Base-by-base conservation (phyloP, 2,113 vertebrate genomes). In the Notarius lentiginosus region DNA sequence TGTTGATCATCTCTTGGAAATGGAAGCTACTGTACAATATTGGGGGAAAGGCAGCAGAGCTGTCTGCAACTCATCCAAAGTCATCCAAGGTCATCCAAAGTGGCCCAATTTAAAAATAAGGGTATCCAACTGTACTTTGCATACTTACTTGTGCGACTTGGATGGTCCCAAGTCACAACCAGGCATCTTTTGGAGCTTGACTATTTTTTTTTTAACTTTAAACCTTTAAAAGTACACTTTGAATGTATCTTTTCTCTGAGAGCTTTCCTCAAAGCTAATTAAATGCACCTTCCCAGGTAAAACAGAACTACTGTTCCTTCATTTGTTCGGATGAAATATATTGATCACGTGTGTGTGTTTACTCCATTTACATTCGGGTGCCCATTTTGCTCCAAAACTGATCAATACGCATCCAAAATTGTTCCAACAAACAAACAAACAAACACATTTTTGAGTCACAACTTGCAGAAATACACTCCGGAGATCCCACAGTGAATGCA, bases 331-430 rank as follows among this genome's bases (percentile, higher is more conserved):
- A 55, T 77, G 27, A 55, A 55, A 55, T 55, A 79, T 8, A 30
- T 58, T 9, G 58, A 51, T 51, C 70, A 11, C 18, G 22, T n/a
- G n/a, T 17, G 47, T 53, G 49, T 79, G 75, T 77, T 24, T 77
- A 18, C 68, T 15, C 68, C 0, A 34, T 34, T 49, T 73, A 41
- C 70, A 73, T 73, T 20, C 2, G 34, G 18, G 70, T 56, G 15
- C 27, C 8, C 27, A 58, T 80, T 80, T 60, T 80, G 55, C 27
- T 80, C 77, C 27, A 58, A 79, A 79, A 30, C 55, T 55, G 76
- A 20, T 58, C 77, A 60, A 56, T 58, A 34, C 17, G 27, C 27
- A 22, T 22, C 53, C 55, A 20, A 7, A n/a, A 79, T 79, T 58
- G 76, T 60, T 27, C 18, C 55, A 24, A 68, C 7, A 66, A 7